Evolutionary conservation across 2,888 invertebrate species (phyloP), one percentile per base, ranked within the genome.

Genomic region (Cryptus viduatorius): DNA sequence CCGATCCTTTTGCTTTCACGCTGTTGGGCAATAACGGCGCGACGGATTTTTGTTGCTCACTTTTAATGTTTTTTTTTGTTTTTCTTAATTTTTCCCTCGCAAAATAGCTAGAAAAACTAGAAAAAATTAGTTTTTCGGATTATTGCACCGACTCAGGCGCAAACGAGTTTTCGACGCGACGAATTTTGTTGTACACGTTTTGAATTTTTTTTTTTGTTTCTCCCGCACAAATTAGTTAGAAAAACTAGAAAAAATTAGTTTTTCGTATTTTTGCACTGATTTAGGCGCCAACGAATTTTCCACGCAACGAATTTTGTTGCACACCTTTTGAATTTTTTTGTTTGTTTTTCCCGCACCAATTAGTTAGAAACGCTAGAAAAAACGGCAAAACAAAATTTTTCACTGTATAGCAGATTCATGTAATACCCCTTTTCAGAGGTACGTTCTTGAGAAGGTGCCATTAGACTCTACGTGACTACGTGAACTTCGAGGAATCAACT

Each of bases 391-490:
- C 12, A 37, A 46, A 77, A 56, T 69, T 24, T 61, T 68, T 24
- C 3, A n/a, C 77, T 31, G 68, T 53, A 56, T 77, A 10, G 61
- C 72, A 68, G 72, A 84, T 56, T 82, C 56, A 72, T 82, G 72
- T 84, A 64, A 75, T 77, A 73, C 76, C 80, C 73, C 50, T 59
- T 84, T 84, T 84, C 80, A 81, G 84, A 84, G 53, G 67, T 67
- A 73, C 77, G 42, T 81, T 73, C 77, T 81, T 64, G 77, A 48
- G 64, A 73, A 80, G 84, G 61, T 81, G 84, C 67, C 67, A 37
- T 78, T 84, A 68, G n/a, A 56, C n/a, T 77, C 75, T 46, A 24
- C 64, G 61, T 53, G 68, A 73, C 68, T 68, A 44, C 29, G n/a
- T 61, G 53, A 80, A 46, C 80, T 64, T 69, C 67, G 73, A 78